These are phyloP conservation scores for Erythrocebus patas DNA, from an alignment of 2,113 vertebrate species.

Conservation along the genomic window DNA sequence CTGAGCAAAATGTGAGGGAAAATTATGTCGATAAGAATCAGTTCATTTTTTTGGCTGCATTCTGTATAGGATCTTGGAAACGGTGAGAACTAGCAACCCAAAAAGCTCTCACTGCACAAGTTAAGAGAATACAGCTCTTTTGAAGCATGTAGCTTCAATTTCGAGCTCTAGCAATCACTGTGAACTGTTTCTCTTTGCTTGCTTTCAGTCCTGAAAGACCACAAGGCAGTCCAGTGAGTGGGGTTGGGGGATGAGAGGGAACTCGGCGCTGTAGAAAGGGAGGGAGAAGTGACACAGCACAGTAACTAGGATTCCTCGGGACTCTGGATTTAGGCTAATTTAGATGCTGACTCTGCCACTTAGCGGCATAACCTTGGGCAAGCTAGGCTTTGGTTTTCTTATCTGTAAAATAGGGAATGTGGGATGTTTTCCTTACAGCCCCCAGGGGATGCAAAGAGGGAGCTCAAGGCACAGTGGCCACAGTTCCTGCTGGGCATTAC, in stretches of 20 bases:
- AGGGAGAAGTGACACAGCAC: rapidly evolving
- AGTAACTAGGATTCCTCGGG: no score
- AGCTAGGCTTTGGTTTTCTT: rapidly evolving
- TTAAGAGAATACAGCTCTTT: not conserved
- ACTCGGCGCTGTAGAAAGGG: not conserved
- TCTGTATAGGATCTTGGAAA: not conserved
- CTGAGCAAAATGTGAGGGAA: not conserved
- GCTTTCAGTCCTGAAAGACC: not conserved
- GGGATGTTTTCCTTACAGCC: not conserved
- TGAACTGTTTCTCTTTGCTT: not conserved
- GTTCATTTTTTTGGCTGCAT: not conserved
- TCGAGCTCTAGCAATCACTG: not conserved
- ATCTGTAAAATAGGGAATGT: not conserved
- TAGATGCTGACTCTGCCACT: not conserved
- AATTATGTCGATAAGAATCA: not conserved
- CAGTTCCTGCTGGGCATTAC: rapidly evolving
- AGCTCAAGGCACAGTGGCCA: no score
- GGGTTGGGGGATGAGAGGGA: rapidly evolving
- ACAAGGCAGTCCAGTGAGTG: rapidly evolving
- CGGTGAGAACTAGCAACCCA: not conserved
- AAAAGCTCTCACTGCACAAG: no score
- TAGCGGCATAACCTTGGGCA: rapidly evolving
- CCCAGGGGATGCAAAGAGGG: not conserved
- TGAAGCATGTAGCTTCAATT: not conserved
- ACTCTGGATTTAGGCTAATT: rapidly evolving